A percentile compares a stretch with the other conserved stretches of the same genome.
These are phyloP conservation scores for Temnopleurus reevesii DNA, from an alignment of 53 echinoderm and acorn worm genomes.

Conservation along the genomic window DNA sequence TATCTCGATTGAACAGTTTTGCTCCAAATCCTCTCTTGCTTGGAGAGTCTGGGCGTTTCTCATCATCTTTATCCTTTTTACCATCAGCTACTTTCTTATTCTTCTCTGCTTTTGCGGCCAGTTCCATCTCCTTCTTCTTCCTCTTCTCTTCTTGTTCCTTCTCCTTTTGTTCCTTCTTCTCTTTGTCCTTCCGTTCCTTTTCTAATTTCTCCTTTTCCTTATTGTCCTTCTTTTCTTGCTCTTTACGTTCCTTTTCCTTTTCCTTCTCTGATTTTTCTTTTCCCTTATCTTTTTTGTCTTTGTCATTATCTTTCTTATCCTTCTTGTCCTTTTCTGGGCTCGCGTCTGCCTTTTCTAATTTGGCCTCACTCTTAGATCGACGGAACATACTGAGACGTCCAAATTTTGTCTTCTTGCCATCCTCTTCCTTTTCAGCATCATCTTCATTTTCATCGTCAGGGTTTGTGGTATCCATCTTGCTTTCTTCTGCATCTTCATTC, in stretches of 20 bases:
- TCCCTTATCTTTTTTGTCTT: conserved; percentile 26
- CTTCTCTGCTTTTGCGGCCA: conserved; percentile 36
- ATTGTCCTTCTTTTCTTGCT: conserved; percentile 62
- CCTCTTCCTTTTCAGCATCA: conserved; percentile 65
- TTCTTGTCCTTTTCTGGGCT: conserved; percentile 11
- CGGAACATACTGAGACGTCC: conserved; percentile 24
- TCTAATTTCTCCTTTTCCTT: conserved; percentile 58
- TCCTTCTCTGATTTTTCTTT: no score
- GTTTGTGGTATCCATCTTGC: conserved; percentile 6
- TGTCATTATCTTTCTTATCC: conserved; percentile 45
- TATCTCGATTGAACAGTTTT: conserved; percentile 49
- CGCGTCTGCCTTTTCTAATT: background rate
- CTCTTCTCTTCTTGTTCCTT: conserved; percentile 46
- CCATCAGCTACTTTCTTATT: conserved; percentile 31
- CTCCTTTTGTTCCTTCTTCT: conserved; percentile 46
- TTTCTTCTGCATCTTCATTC: conserved; percentile 55
- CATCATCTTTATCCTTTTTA: conserved; percentile 57
- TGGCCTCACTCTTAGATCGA: background rate
- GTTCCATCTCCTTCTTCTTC: conserved; percentile 55
- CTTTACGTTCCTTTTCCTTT: conserved; percentile 56
- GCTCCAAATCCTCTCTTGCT: conserved; percentile 46
- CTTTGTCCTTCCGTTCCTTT: conserved; percentile 48
- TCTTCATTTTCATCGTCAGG: conserved; percentile 48
- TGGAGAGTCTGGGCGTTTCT: conserved; percentile 46
- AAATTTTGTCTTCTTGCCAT: conserved; percentile 41